Evolutionary conservation across 92 coral and sea anemone genomes (phyloP).

Genomic region (Umimayanthus kanabou): DNA sequence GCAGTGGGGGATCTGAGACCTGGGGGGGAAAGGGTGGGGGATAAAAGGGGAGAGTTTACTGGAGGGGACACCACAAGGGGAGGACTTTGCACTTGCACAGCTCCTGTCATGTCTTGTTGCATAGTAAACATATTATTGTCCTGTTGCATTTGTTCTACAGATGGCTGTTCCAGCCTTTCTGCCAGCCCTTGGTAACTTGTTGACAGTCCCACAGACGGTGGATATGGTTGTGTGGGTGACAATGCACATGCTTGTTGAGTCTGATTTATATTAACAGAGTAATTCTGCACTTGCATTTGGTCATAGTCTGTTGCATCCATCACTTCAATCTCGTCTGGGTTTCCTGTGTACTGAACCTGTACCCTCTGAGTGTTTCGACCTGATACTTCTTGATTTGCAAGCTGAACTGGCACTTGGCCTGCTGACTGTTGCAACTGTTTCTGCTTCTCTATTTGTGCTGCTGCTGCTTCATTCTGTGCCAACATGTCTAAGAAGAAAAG

Average conservation of each 20-base stretch:
- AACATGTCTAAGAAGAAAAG: background rate
- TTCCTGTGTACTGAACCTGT: conserved; percentile 28
- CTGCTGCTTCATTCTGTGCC: conserved; percentile 32
- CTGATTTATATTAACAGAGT: conserved; percentile 33
- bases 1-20: background rate
- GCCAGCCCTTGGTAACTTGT: conserved; percentile 15
- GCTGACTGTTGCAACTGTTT: conserved; percentile 20
- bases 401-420: conserved; percentile 18
- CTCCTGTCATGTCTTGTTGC: conserved; percentile 24
- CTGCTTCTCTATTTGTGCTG: conserved; percentile 23
- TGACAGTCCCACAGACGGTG: conserved; percentile 10
- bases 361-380: background rate
- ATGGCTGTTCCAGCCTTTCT: conserved; percentile 11
- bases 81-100: conserved; percentile 15
- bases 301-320: conserved; percentile 70
- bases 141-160: conserved; percentile 35
- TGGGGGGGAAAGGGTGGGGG: conserved; percentile 23
- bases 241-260: conserved; percentile 21
- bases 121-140: conserved; percentile 17
- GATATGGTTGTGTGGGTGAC: conserved; percentile 36
- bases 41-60: conserved; percentile 13
- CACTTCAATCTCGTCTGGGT: conserved; percentile 58
- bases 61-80: conserved; percentile 20
- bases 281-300: conserved; percentile 30
- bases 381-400: conserved; percentile 13